Conservation (phyloP, 2,888 invertebrate species). For the Drosophila mulleri region DNA sequence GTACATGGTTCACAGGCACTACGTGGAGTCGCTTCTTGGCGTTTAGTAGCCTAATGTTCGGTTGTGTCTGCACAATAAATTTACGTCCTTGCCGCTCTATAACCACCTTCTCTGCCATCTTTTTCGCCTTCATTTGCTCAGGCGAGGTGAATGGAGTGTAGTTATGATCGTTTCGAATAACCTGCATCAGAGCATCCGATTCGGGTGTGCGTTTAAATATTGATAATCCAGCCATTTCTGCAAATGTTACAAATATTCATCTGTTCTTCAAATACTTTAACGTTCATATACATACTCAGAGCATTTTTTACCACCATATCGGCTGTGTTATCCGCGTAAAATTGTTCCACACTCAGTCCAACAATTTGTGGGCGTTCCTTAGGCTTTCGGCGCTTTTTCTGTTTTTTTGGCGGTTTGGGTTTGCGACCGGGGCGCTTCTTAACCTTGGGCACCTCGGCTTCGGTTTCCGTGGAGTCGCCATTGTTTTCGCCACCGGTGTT, state of each 20-base stretch:
- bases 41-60: slow-evolving; percentile 61
- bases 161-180: slow-evolving; percentile 92
- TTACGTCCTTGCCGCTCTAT: slow-evolving; percentile 77
- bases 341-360: slow-evolving; percentile 89
- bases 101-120: slow-evolving; percentile 67
- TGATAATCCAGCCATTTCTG: slow-evolving; percentile 83
- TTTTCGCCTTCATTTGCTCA: slow-evolving; percentile 85
- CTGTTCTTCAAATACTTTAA: neutral
- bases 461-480: slow-evolving; percentile 65
- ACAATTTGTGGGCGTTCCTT: slow-evolving; percentile 86
- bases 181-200: slow-evolving; percentile 81
- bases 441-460: slow-evolving; percentile 86
- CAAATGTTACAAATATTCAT: slow-evolving; percentile 24
- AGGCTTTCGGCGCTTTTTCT: slow-evolving; percentile 59
- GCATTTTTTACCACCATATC: slow-evolving; percentile 85
- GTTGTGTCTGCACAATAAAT: slow-evolving; percentile 56
- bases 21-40: slow-evolving; percentile 65
- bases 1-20: slow-evolving; percentile 38
- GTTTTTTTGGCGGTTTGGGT: slow-evolving; percentile 62
- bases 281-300: slow-evolving; percentile 75
- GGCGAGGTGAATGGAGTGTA: slow-evolving; percentile 91
- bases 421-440: slow-evolving; percentile 71
- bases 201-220: slow-evolving; percentile 82
- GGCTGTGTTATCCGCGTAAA: slow-evolving; percentile 86
- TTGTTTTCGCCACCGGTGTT: slow-evolving; percentile 62